A percentile compares a stretch with the other conserved stretches of the same genome.
Evolutionary conservation across 64 coral and sea anemone species (phyloP).

Genomic region (Pachyseris speciosa): DNA sequence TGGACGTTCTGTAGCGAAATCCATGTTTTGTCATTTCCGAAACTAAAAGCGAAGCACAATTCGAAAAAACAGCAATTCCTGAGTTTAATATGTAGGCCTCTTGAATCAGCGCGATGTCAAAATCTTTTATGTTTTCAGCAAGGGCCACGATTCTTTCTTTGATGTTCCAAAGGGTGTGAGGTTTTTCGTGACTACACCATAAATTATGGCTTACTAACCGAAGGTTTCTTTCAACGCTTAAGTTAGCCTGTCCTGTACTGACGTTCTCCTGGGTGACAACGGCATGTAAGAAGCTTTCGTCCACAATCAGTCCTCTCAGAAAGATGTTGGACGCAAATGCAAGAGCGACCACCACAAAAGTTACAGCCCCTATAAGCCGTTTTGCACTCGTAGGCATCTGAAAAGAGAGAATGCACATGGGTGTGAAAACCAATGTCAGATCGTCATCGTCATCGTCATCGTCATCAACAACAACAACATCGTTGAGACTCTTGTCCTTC

Average conservation of each 20-base stretch:
- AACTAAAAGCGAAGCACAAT: slow-evolving; percentile 30
- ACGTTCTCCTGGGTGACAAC: background rate
- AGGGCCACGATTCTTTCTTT: slow-evolving; percentile 23
- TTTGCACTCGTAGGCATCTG: background rate
- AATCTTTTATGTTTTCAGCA: slow-evolving; percentile 20
- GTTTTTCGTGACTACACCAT: slow-evolving; percentile 42
- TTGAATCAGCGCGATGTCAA: slow-evolving; percentile 48
- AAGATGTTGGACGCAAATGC: background rate
- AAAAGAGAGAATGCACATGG: background rate
- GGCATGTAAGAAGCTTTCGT: background rate
- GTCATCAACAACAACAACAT: too few relatives aligned
- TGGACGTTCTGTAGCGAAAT: slow-evolving; percentile 51
- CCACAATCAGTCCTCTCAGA: background rate
- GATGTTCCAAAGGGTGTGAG: background rate
- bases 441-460: too few relatives aligned
- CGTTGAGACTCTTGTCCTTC: too few relatives aligned
- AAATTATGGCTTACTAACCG: slow-evolving; percentile 51
- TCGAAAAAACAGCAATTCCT: slow-evolving; percentile 26
- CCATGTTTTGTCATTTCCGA: slow-evolving; percentile 30
- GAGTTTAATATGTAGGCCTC: slow-evolving; percentile 49
- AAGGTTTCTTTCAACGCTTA: background rate
- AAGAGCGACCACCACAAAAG: background rate
- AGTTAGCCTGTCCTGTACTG: background rate
- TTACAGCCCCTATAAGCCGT: background rate
- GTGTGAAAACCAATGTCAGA: too few relatives aligned